Base-by-base conservation (phyloP, 2,113 vertebrate genomes). In the Sinocyclocheilus maitianheensis region DNA sequence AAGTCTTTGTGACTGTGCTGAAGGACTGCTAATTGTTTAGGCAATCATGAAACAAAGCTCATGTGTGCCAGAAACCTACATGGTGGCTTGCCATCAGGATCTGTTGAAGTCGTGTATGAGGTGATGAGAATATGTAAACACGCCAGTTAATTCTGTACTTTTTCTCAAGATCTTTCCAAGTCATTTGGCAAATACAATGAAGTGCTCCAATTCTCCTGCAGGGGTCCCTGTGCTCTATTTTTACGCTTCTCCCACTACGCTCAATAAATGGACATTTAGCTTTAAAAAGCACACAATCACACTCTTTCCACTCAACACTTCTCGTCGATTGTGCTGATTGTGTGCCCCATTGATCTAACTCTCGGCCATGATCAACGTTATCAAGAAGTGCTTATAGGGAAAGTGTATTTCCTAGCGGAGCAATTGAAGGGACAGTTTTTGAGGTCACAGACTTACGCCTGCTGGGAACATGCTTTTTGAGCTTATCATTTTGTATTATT, bases 251-350 rank as follows among this genome's bases (percentile, higher is more conserved):
- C 55, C 76, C 22, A 55, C 30, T 71, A 11, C 1, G 3, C 13
- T 79, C 74, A 55, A 78, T 86, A 81, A 82, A 37, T n/a, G n/a
- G 53, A 51, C 79, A 16, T 75, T 51, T 26, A 43, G 75, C 81
- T 16, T 83, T 65, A 77, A 65, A 46, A 67, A 69, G 34, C 72
- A 18, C 43, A 75, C 9, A 43, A 1, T 24, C 30, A 18, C 63
- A 81, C 55, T 71, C 83, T 76, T 77, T 81, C 72, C 83, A 84
- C 83, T 81, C 51, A 74, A 86, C 82, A 20, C 53, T 84, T 84
- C 89, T 91, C 53, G 88, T 88, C 88, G 88, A 92, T 91, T 90
- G 89, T 51, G 30, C 88, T 85, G 81, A 88, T 92, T 86, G 91
- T 88, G 90, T 69, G 87, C 85, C 88, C 92, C 90, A 88, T 80